Conservation (phyloP, 2,888 invertebrate species). For the Molanna angustata region DNA sequence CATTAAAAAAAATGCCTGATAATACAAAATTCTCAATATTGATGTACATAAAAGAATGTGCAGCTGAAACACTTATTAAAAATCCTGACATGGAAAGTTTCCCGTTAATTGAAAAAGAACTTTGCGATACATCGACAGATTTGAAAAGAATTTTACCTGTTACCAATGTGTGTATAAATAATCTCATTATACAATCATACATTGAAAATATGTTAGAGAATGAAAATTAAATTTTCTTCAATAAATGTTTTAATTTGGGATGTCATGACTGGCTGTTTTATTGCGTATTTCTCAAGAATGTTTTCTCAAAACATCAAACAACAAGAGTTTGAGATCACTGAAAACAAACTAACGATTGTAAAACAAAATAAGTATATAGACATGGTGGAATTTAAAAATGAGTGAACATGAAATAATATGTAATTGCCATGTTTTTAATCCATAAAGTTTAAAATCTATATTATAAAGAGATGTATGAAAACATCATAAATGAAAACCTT, state of each 20-base stretch:
- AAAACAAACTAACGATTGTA: neutral
- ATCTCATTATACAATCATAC: slow-evolving; percentile 21
- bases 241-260: too few species aligned
- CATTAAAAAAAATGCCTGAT: slow-evolving; percentile 51
- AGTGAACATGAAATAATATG: too few species aligned
- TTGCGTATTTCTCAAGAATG: too few species aligned
- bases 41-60: slow-evolving; percentile 59
- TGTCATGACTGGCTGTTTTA: too few species aligned
- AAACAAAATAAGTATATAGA: too few species aligned
- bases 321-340: neutral
- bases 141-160: slow-evolving; percentile 19
- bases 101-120: slow-evolving; percentile 42
- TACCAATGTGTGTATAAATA: slow-evolving; percentile 16
- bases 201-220: slow-evolving; percentile 6
- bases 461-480: too few species aligned
- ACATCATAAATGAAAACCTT: too few species aligned
- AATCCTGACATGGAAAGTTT: slow-evolving; percentile 52
- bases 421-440: too few species aligned
- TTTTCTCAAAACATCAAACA: too few species aligned
- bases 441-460: too few species aligned
- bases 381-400: too few species aligned
- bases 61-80: slow-evolving; percentile 53
- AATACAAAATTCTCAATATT: slow-evolving; percentile 60
- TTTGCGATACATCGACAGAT: neutral
- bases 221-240: neutral